Evolutionary conservation across 1,140 invertebrate species (phyloP), one percentile per base, ranked within the genome.

Genomic region (Chymomyza costata): DNA sequence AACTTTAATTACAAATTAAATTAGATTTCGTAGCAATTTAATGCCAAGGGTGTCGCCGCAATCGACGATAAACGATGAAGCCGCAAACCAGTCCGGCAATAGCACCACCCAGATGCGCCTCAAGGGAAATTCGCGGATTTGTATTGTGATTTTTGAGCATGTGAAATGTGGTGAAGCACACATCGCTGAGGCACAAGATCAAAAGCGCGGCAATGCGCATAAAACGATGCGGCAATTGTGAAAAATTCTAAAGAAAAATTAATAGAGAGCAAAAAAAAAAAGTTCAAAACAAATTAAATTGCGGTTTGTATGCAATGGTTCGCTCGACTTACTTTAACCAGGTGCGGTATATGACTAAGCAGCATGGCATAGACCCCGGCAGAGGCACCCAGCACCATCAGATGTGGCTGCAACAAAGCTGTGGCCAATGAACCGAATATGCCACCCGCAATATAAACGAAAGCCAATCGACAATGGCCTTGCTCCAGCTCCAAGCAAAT

Each of bases 351-450:
- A 85, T 98, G 95, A 59, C 95, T 96, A 28, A 94, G 92, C 35
- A 98, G 90, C 31, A 98, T 86, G 18, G 96, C 93, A 87, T 98
- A 98, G 43, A 96, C 95, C n/a, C 96, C 96, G 8, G 94, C 96
- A 38, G 95, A 97, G 35, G 96, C 94, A 11, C 97, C 97, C 37
- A 96, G 92, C 45, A 99, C 88, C 61, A 88, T 91, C 34, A 94
- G 89, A 67, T 88, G 86, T 0, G 94, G 93, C 86, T 97, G 94
- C 63, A 94, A 86, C 55, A 93, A 88, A 6, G 93, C 94, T 6
- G 94, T 92, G 25, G 93, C 92, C 30, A 94, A 85, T 1, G 92
- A 92, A 38, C 93, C 92, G 28, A 88, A 89, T 34, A 90, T 84
- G 32, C 91, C 91, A 14, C 93, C 93, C 8, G 88, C 87, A 3